Percentiles rank a stretch among this genome's conserved stretches.
Conservation (phyloP, 2,797 vertebrate species). For the Lerista edwardsae region DNA sequence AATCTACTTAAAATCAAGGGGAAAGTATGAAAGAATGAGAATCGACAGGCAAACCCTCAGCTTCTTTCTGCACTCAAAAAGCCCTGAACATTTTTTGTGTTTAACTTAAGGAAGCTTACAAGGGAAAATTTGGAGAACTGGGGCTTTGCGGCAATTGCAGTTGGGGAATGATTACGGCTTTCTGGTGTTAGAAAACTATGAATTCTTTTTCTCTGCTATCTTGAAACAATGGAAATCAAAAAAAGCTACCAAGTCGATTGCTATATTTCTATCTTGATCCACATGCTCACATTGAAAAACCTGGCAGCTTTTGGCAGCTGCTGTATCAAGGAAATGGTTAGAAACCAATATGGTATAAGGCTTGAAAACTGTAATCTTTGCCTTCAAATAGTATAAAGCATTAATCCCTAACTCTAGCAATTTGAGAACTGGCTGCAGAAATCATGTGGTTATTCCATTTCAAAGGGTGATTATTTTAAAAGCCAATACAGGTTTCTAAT, state of each 20-base stretch:
- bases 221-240: conserved; percentile 8
- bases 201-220: neutral
- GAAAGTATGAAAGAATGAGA: neutral
- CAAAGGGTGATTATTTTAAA: neutral
- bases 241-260: neutral
- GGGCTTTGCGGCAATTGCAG: neutral
- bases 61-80: neutral
- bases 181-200: neutral
- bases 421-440: conserved; percentile 10
- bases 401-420: conserved; percentile 12
- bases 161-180: neutral
- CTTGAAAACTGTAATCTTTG: conserved; percentile 27
- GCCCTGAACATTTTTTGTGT: neutral
- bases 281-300: neutral
- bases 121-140: neutral
- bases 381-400: conserved; percentile 36
- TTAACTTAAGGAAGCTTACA: neutral
- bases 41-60: neutral
- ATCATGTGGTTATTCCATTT: neutral
- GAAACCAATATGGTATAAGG: conserved; percentile 1
- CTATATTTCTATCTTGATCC: neutral
- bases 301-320: conserved; percentile 8
- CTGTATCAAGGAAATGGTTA: neutral
- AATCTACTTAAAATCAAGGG: neutral
- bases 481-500: conserved; percentile 23